A percentile compares a stretch with the other conserved stretches of the same genome.
Evolutionary conservation across 1,140 invertebrate species (phyloP).

Genomic region (Macrosteles quadrilineatus): DNA sequence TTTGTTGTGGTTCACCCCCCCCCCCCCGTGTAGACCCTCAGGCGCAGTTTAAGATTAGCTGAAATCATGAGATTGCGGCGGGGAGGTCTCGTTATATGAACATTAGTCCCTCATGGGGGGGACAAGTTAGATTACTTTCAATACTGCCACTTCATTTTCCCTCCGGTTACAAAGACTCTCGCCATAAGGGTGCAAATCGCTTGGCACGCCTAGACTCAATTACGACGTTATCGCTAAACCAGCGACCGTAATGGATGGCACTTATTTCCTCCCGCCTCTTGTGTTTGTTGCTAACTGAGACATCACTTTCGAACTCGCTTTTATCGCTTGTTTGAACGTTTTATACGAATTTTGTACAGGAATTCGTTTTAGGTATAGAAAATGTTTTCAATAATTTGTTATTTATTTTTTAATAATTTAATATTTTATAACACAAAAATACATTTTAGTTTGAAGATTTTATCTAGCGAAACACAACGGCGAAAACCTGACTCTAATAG

Average conservation of each 20-base stretch:
- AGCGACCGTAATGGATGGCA: slow-evolving; percentile 35
- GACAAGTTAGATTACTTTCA: slow-evolving; percentile 15
- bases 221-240: slow-evolving; percentile 37
- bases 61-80: slow-evolving; percentile 28
- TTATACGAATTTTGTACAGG: no score
- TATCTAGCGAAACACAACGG: no score
- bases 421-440: no score
- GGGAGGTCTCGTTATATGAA: slow-evolving; percentile 13
- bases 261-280: slow-evolving; percentile 31
- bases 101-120: slow-evolving; percentile 31
- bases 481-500: no score
- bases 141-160: slow-evolving; percentile 24
- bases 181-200: slow-evolving; percentile 36
- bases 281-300: slow-evolving; percentile 11
- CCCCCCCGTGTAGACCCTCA: no score
- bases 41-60: no score
- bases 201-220: slow-evolving; percentile 34
- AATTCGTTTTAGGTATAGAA: no score
- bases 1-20: no score
- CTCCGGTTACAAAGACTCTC: slow-evolving; percentile 16
- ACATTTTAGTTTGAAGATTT: no score
- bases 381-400: no score
- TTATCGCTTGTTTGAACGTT: no score
- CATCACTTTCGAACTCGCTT: not conserved
- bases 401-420: no score